Conservation (phyloP, 2,888 invertebrate genomes). For the Limnephilus marmoratus region DNA sequence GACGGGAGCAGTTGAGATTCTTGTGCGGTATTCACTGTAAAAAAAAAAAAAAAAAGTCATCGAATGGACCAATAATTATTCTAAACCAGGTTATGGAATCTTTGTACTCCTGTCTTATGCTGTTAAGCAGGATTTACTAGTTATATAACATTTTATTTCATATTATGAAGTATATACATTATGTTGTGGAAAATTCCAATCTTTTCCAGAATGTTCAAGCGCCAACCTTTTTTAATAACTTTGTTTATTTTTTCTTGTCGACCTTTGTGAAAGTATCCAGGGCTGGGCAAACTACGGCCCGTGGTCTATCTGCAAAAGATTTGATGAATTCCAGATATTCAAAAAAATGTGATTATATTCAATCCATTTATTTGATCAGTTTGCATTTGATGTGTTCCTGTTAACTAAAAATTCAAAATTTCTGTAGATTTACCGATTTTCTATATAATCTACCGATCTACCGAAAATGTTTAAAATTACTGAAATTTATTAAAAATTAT, state of each 20-base stretch:
- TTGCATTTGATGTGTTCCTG: background rate
- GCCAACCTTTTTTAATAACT: background rate
- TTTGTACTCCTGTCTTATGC: background rate
- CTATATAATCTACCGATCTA: background rate
- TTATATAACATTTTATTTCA: background rate
- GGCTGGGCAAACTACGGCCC: background rate
- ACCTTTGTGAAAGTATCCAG: background rate
- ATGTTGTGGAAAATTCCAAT: background rate
- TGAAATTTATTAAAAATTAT: no score
- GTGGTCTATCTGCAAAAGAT: no score
- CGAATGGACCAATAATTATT: background rate
- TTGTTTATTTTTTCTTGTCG: background rate
- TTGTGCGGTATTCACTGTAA: no score
- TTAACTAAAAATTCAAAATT: background rate
- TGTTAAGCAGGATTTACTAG: background rate
- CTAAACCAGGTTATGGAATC: background rate
- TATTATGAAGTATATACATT: background rate
- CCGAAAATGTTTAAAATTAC: no score
- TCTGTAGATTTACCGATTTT: background rate
- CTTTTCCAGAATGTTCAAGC: background rate
- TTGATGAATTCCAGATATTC: no score
- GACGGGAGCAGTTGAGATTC: no score
- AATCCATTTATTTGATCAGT: background rate
- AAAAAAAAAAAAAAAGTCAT: no score
- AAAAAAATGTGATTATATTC: no score